Evolutionary conservation across 2,797 vertebrate species (phyloP).

Genomic region (Setipinna tenuifilis): DNA sequence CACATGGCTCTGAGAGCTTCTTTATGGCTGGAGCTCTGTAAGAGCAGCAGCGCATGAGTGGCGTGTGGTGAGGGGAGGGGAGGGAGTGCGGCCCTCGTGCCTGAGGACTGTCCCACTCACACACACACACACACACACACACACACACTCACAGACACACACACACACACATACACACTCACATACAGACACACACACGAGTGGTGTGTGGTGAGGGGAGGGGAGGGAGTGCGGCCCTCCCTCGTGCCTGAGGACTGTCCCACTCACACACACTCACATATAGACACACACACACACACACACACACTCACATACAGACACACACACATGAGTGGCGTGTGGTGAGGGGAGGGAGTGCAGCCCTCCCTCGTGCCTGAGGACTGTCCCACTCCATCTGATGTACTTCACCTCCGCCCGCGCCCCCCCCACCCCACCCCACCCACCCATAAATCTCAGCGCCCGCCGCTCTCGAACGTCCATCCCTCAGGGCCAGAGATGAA

Average conservation of each 20-base stretch:
- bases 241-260: neutral
- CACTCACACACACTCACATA: neutral
- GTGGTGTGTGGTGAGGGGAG: neutral
- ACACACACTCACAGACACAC: neutral
- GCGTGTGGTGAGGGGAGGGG: neutral
- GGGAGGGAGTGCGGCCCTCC: neutral
- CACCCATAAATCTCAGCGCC: neutral
- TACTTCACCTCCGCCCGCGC: neutral
- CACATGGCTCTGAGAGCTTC: too few relatives aligned
- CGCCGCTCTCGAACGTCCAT: neutral
- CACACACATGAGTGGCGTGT: neutral
- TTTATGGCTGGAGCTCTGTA: too few relatives aligned
- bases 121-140: neutral
- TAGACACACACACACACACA: too few relatives aligned
- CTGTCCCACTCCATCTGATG: slow-evolving; percentile 14
- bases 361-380: neutral
- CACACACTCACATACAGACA: too few relatives aligned
- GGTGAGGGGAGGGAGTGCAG: neutral
- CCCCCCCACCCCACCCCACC: neutral
- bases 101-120: neutral
- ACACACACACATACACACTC: too few relatives aligned
- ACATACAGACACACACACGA: too few relatives aligned
- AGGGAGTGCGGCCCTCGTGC: neutral
- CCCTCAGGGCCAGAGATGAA: neutral
- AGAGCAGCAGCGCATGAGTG: neutral